These are phyloP conservation scores for Agrotis segetum DNA, from an alignment of 2,888 invertebrate genomes.

Conservation along the genomic window DNA sequence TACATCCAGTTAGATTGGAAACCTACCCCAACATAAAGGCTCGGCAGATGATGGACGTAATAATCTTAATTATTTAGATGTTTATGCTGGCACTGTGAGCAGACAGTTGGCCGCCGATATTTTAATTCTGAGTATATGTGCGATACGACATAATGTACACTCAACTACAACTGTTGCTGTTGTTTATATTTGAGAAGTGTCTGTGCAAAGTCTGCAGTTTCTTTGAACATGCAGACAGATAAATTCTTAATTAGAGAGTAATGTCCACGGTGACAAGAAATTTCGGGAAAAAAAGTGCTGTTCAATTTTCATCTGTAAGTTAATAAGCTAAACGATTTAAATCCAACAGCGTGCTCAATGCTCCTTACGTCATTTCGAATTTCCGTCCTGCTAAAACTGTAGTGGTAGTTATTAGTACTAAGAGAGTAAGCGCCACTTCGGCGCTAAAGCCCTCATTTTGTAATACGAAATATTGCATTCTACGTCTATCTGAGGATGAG, in stretches of 20 bases:
- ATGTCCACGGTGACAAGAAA: no score
- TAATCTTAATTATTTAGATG: not conserved
- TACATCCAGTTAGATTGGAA: no score
- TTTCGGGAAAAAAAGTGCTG: no score
- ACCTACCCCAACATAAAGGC: no score
- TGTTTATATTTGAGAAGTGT: not conserved
- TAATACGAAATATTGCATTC: not conserved
- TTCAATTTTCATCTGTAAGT: no score
- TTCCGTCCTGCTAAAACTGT: no score
- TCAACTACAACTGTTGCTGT: not conserved
- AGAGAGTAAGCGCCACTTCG: not conserved
- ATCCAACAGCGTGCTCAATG: no score
- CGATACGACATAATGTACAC: not conserved
- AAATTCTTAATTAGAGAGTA: not conserved
- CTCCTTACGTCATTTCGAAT: no score
- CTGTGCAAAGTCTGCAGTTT: not conserved
- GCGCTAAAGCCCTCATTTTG: not conserved
- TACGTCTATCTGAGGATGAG: not conserved
- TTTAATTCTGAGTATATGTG: slow-evolving; percentile 9
- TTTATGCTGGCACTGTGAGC: slow-evolving; percentile 27
- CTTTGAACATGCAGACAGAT: not conserved
- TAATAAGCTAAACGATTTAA: no score
- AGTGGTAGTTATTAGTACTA: no score
- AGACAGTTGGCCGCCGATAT: slow-evolving; percentile 38
- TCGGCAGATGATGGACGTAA: no score